phyloP scores from a whole-genome alignment of 2,797 vertebrate genomes.

The Oreortyx pictus region DNA sequence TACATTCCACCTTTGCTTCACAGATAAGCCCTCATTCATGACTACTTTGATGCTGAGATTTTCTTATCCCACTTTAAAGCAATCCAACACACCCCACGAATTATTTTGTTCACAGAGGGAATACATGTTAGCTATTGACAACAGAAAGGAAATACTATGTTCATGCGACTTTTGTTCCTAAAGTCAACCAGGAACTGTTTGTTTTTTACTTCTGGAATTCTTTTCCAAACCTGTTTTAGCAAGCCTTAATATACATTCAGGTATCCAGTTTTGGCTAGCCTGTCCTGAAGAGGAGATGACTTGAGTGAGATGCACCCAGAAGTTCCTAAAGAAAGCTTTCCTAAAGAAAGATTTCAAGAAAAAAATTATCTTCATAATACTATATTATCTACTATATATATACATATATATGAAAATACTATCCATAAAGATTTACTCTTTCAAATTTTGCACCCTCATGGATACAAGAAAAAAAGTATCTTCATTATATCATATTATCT shows the following conservation, averaged over 20 bases:
- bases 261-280: not conserved
- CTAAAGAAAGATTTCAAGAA: too few species aligned
- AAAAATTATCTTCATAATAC: not conserved
- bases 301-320: not conserved
- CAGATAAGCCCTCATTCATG: not conserved
- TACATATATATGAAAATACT: not conserved
- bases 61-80: not conserved
- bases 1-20: constrained; percentile 14
- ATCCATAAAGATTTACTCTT: not conserved
- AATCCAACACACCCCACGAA: not conserved
- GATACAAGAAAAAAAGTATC: not conserved
- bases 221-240: not conserved
- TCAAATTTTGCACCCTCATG: not conserved
- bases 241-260: not conserved
- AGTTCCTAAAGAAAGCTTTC: too few species aligned
- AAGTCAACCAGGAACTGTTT: not conserved
- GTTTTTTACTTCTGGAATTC: not conserved
- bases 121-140: not conserved
- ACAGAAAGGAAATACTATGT: not conserved
- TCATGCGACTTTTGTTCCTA: not conserved
- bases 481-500: not conserved
- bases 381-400: not conserved
- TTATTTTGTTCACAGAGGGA: not conserved
- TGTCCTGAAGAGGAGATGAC: rapidly evolving
- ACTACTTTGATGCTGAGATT: constrained; percentile 24